Base-by-base conservation (phyloP, 2,888 invertebrate species). In the Eudemis profundana region DNA sequence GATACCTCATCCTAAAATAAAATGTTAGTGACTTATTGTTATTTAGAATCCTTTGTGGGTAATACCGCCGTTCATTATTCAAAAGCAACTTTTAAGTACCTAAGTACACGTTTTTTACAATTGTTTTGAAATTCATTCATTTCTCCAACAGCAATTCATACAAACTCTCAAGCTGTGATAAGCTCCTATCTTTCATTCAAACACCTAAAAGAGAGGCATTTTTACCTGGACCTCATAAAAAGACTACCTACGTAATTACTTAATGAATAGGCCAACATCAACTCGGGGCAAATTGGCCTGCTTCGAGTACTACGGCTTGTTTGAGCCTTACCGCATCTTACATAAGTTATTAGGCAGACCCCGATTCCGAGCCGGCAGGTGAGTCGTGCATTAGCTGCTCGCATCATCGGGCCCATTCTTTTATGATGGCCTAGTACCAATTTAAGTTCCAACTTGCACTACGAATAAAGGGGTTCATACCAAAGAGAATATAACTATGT, bases 341-440 rank as follows among this genome's bases (percentile, higher is more conserved):
- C 75, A 78, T 85, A 83, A 84, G 70, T 66, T 74, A 74, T 81
- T 78, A 78, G 75, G 76, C 81, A 78, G 82, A 78, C 78, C 75
- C 67, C 65, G 65, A 67, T 57, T 56, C 61, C 72, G 65, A 74
- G 78, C 7, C 59, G 59, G 33, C 65, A 60, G 65, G 65, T 60
- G 65, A 47, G 57, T 65, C 53, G 65, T 46, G 64, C 77, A 83
- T 84, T 81, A 83, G 76, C 77, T 74, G 74, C 64, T 64, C 64
- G 59, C 65, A 65, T 36, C 51, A 60, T 47, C 38, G 46, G 47
- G 27, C 59, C 38, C 50, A n/a, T 51, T 21, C 23, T 44, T 64
- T 67, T 36, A 44, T 17, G 17, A 27, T 56, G 17, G 53, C 56
- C 40, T 42, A 57, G 23, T 15, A 4, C 36, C 38, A 14, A 54